Base-by-base conservation (phyloP, 2,888 invertebrate genomes). In the Quadriops clusia region DNA sequence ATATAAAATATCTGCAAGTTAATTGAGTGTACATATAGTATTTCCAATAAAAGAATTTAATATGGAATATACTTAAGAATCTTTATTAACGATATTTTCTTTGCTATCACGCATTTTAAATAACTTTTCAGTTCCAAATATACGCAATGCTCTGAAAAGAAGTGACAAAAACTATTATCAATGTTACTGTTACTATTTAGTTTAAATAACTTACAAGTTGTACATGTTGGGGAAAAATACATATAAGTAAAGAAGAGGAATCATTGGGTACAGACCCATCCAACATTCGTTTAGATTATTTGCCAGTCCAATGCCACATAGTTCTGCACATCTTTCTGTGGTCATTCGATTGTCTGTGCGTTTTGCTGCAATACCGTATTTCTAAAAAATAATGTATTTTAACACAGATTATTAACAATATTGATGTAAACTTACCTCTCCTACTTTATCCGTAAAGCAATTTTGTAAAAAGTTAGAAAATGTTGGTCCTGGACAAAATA, bases 401-500 rank as follows among this genome's bases (percentile, higher is more conserved):
- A 25, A 29, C 17, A 8, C 13, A n/a, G 5, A 6, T 22, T 30
- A 23, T 14, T 10, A 33, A 21, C 12, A n/a, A 16, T 5, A 3
- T 16, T 27, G 3, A 25, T 14, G 9, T 23, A 5, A 17, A 7
- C 31, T 34, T 56, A 74, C 77, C 60, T 72, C 60, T 35, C 74
- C 75, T 2, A 55, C 42, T 41, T 67, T 67, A 6, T 62, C 74
- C 1, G 82, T 84, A 46, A 79, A 83, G 38, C 76, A 70, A 48
- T 74, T 69, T 15, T 66, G 51, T 17, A 81, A 60, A 39, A 84
- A 71, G 40, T 76, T 70, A 0, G 82, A 79, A 49, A 74, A 75
- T n/a, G 75, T 68, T 3, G 85, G 83, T 5, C 86, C 86, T 0
- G 86, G 85, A 47, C 83, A 82, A 18, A 81, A 61, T 23, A 83